Evolutionary conservation across 2,113 vertebrate species (phyloP), one percentile per base, ranked within the genome.

Genomic region (Motacilla tschutschensis): DNA sequence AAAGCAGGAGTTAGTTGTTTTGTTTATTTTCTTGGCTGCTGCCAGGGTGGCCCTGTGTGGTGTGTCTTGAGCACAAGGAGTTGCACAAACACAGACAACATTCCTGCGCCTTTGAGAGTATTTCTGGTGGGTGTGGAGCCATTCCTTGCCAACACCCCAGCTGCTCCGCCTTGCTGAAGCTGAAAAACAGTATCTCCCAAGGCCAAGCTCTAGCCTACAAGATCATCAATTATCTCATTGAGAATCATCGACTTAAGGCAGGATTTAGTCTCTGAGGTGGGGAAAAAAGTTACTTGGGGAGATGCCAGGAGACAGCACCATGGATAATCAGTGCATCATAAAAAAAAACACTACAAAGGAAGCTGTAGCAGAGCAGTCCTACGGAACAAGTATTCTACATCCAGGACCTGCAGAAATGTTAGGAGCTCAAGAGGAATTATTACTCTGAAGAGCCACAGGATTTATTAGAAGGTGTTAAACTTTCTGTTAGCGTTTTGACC

Each of bases 391-490:
- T 60, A 53, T 75, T 73, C 54, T 29, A 53, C 17, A 70, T 28
- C 20, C 18, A 65, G 9, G 33, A 79, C 91, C 87, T 88, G 91
- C 9, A 73, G 36, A 84, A 88, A 79, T 43, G 48, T 57, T 77
- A 87, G 10, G 44, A 91, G 75, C 74, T 94, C 64, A 92, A 87
- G 44, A 91, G 12, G 17, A 94, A 92, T 94, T 91, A 92, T 94
- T 91, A 91, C 73, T 89, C 70, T 72, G 54, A 77, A 86, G 84
- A 87, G 67, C 10, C 69, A 60, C 1, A 81, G 13, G 43, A 91
- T 92, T 85, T 93, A 95, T 38, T 81, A 83, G 57, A 80, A 2
- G 5, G 48, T 74, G 38, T 36, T 83, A 70, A 87, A 74, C 53
- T 80, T 92, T 46, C 76, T 79, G 41, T 75, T 83, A 90, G 41